Percentiles rank a stretch among this genome's conserved stretches.
Conservation (phyloP, 2,888 invertebrate species). For the Creontiades dilutus region DNA sequence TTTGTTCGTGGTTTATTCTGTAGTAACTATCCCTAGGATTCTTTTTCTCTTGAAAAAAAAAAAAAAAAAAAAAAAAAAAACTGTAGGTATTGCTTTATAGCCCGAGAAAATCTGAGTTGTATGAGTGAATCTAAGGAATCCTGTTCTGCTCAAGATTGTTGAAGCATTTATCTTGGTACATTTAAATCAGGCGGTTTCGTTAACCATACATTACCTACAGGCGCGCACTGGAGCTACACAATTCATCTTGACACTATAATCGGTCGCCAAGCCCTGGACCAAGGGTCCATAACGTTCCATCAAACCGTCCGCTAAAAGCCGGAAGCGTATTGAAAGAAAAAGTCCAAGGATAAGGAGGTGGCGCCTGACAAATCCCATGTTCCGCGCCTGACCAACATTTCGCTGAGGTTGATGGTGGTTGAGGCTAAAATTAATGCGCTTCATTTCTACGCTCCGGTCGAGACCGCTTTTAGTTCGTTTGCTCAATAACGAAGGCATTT, state of each 20-base stretch:
- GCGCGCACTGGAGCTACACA: neutral
- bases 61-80: too few relatives aligned
- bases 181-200: neutral
- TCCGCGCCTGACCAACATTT: neutral
- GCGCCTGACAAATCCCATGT: constrained; percentile 10
- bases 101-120: too few relatives aligned
- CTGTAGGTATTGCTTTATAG: too few relatives aligned
- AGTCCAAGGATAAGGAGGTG: constrained; percentile 7
- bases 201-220: neutral
- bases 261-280: neutral
- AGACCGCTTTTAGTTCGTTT: too few relatives aligned
- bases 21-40: too few relatives aligned
- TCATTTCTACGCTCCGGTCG: too few relatives aligned
- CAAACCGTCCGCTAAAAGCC: neutral
- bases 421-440: neutral
- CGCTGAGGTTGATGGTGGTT: neutral
- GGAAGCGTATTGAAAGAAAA: neutral
- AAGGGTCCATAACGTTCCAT: constrained; percentile 25
- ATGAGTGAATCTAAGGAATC: too few relatives aligned
- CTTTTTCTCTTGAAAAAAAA: too few relatives aligned
- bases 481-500: too few relatives aligned
- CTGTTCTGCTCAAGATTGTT: neutral
- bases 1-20: too few relatives aligned
- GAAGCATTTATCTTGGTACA: neutral
- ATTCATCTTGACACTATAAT: constrained; percentile 35